phyloP scores from a whole-genome alignment of 2,888 invertebrate species.

The Therioaphis trifolii region DNA sequence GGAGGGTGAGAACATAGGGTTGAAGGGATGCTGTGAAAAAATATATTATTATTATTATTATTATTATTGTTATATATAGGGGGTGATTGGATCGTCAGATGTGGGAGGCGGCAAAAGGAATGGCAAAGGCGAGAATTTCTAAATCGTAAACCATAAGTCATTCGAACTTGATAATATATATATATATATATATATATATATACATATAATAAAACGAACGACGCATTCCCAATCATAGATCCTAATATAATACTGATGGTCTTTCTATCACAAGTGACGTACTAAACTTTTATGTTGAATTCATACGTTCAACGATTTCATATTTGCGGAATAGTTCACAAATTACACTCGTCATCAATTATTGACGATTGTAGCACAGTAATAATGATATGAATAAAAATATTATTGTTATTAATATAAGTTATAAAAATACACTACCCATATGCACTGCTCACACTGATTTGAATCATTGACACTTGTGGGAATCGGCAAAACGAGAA shows the following conservation, averaged over 20 bases:
- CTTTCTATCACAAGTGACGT: slow-evolving; percentile 44
- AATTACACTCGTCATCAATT: slow-evolving; percentile 3
- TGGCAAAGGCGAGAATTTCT: not conserved
- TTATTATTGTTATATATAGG: not conserved
- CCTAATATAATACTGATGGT: slow-evolving; percentile 27
- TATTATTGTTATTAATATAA: too few species aligned
- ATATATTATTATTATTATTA: not conserved
- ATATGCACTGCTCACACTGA: too few species aligned
- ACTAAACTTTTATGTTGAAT: slow-evolving; percentile 57
- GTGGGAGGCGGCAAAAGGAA: not conserved
- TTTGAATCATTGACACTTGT: too few species aligned
- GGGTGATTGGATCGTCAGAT: not conserved
- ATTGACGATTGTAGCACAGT: not conserved
- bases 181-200: slow-evolving; percentile 25
- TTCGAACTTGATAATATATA: not conserved
- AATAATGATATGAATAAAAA: not conserved
- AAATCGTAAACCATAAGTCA: slow-evolving; percentile 54
- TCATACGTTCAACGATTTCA: slow-evolving; percentile 9
- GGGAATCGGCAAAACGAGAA: too few species aligned
- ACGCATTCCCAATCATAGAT: slow-evolving; percentile 10
- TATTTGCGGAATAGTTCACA: slow-evolving; percentile 3
- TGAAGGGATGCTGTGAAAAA: not conserved
- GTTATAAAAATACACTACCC: too few species aligned
- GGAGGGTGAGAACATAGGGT: not conserved
- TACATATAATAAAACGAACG: not conserved